Conservation (phyloP, 2,888 invertebrate genomes). For the Cenopis cana region DNA sequence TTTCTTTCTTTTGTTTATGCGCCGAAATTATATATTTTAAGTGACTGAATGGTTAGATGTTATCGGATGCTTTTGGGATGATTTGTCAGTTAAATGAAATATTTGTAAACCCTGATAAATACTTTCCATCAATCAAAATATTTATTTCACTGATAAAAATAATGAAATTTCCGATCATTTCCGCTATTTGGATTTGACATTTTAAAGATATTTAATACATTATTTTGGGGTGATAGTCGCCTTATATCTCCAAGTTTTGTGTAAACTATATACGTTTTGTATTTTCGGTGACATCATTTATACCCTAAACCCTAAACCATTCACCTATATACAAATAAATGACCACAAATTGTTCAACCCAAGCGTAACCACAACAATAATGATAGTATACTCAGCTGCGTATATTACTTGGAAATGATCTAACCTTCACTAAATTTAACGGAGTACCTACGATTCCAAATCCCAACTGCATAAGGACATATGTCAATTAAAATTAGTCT, state of each 20-base stretch:
- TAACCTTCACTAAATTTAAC: slow-evolving; percentile 24
- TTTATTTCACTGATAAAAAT: too few relatives aligned
- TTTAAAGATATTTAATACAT: not conserved
- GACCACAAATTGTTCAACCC: slow-evolving; percentile 1
- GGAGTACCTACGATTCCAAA: not conserved
- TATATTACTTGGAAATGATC: slow-evolving; percentile 24
- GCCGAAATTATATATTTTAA: not conserved
- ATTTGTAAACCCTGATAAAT: too few relatives aligned
- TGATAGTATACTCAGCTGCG: slow-evolving; percentile 12
- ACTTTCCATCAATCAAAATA: too few relatives aligned
- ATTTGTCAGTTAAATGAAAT: too few relatives aligned
- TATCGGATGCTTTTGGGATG: too few relatives aligned
- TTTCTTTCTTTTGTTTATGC: too few relatives aligned
- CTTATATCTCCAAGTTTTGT: too few relatives aligned
- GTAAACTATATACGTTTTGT: too few relatives aligned
- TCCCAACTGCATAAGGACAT: not conserved
- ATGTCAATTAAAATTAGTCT: not conserved
- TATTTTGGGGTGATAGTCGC: not conserved
- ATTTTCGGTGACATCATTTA: not conserved
- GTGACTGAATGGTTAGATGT: not conserved
- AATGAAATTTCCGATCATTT: too few relatives aligned
- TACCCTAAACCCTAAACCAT: too few relatives aligned
- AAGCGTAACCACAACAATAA: slow-evolving; percentile 16
- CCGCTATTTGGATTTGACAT: too few relatives aligned
- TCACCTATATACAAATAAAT: too few relatives aligned